These are phyloP conservation scores for Pocillopora verrucosa DNA, from an alignment of 64 coral and sea anemone species.

Conservation along the genomic window DNA sequence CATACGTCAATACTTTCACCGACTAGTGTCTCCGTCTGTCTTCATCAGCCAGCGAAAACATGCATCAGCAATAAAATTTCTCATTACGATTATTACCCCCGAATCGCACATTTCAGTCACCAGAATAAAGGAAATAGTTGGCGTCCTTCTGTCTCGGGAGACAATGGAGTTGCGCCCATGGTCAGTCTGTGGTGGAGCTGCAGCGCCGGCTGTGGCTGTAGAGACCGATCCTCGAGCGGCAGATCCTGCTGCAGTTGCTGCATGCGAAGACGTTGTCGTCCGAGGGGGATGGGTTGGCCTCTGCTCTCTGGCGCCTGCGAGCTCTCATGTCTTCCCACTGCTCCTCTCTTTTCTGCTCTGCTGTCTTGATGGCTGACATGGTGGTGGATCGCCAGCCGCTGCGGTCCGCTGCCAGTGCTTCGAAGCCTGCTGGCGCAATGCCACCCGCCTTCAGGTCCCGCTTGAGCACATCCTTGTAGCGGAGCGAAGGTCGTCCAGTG, in stretches of 20 bases:
- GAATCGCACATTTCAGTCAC: no score
- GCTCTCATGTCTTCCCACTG: conserved; percentile 12
- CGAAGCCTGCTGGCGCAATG: not conserved
- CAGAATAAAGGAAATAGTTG: no score
- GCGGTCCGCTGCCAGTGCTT: conserved; percentile 14
- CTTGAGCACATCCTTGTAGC: conserved; percentile 28
- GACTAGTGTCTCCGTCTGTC: no score
- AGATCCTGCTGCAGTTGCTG: not conserved
- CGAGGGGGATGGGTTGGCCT: not conserved
- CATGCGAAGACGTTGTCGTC: not conserved
- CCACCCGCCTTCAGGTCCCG: conserved; percentile 1
- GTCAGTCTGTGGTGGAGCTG: not conserved
- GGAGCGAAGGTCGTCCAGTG: not conserved
- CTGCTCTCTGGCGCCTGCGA: conserved; percentile 25
- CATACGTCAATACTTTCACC: no score
- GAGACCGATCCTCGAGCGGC: conserved; percentile 18
- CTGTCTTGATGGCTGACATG: conserved; percentile 15
- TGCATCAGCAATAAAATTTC: no score
- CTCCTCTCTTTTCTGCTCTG: conserved; percentile 6
- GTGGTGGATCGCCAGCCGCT: not conserved
- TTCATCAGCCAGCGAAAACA: no score
- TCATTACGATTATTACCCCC: no score
- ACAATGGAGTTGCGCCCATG: not conserved
- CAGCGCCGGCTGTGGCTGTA: conserved; percentile 26
- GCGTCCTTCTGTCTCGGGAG: no score